Evolutionary conservation across 2,888 invertebrate genomes (phyloP).

Genomic region (Nebria brevicollis): DNA sequence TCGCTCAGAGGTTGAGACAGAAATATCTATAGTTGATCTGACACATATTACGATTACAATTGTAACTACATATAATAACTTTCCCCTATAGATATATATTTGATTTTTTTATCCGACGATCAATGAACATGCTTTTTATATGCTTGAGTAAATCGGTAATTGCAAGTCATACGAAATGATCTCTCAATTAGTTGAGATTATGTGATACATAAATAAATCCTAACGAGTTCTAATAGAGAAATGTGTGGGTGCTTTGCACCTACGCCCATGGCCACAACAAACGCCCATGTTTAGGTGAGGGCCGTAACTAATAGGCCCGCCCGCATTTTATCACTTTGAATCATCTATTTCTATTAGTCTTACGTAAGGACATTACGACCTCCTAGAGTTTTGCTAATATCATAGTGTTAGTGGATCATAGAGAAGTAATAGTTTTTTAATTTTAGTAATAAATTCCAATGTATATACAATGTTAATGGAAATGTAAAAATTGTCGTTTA

Average conservation of each 20-base stretch:
- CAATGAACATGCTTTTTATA: background rate
- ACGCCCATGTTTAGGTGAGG: constrained; percentile 10
- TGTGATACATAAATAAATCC: background rate
- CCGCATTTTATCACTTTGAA: constrained; percentile 41
- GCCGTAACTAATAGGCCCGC: background rate
- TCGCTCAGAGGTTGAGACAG: too few species aligned
- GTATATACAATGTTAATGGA: background rate
- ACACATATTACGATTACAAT: too few species aligned
- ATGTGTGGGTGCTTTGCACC: constrained; percentile 12
- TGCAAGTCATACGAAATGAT: constrained; percentile 9
- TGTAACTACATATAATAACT: background rate
- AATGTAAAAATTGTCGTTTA: background rate
- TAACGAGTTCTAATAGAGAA: background rate
- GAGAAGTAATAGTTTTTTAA: background rate
- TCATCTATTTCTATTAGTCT: constrained; percentile 5
- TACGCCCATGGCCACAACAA: constrained; percentile 18
- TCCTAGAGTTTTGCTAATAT: background rate
- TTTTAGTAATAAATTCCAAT: background rate
- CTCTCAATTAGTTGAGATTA: background rate
- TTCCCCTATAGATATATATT: background rate
- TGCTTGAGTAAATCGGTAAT: background rate
- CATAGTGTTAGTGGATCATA: background rate
- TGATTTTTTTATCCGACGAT: background rate
- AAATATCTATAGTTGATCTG: too few species aligned
- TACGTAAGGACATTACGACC: background rate